Evolutionary conservation across 2,888 invertebrate genomes (phyloP).

Genomic region (Scaptomyza tumidula): DNA sequence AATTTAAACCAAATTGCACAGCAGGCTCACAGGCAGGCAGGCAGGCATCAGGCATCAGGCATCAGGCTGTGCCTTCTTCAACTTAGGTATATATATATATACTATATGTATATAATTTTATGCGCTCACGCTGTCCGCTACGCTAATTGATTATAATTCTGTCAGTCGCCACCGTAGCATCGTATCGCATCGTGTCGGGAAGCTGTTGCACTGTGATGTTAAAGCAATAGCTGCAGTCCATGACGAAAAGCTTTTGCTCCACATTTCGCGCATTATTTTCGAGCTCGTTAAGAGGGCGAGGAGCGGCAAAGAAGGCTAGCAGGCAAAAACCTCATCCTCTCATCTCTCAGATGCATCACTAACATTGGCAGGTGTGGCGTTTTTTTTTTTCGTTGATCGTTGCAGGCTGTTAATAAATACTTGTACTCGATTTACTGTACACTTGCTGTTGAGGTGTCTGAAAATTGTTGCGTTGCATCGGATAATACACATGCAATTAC

Average conservation of each 20-base stretch:
- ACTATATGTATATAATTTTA: conserved; percentile 74
- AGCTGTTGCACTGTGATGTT: conserved; percentile 3
- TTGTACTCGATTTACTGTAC: conserved; percentile 50
- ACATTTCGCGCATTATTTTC: conserved; percentile 76
- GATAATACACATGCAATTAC: conserved; percentile 70
- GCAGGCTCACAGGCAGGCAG: conserved; percentile 16
- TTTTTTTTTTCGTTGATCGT: conserved; percentile 55
- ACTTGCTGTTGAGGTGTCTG: conserved; percentile 58
- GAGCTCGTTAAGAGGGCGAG: conserved; percentile 67
- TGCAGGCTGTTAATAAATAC: conserved; percentile 70
- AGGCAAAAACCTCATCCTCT: conserved; percentile 5
- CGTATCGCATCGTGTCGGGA: conserved; percentile 12
- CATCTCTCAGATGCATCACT: conserved; percentile 52
- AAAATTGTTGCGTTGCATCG: conserved; percentile 63
- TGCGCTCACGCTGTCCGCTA: conserved; percentile 72
- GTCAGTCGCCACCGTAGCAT: conserved; percentile 72
- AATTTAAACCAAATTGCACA: conserved; percentile 82
- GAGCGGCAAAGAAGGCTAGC: background rate
- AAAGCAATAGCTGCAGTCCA: conserved; percentile 13
- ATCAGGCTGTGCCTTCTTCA: conserved; percentile 1
- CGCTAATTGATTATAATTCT: conserved; percentile 80
- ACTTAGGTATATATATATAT: background rate
- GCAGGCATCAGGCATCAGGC: background rate
- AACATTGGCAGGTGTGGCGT: conserved; percentile 63
- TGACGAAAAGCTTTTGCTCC: conserved; percentile 57